Conservation (phyloP, 1,140 invertebrate genomes). For the Eriocheir sinensis region DNA sequence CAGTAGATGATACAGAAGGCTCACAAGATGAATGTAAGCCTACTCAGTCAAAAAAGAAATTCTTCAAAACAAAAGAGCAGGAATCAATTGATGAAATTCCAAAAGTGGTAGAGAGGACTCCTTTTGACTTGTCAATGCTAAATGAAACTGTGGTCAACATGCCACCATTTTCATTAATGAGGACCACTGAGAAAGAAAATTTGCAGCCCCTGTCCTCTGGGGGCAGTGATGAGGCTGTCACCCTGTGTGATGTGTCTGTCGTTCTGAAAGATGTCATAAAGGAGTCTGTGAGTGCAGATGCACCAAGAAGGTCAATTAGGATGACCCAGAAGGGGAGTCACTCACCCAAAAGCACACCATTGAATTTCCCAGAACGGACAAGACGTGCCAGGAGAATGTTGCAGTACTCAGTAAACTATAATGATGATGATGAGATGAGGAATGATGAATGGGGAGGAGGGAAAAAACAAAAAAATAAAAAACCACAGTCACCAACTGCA, state of each 20-base stretch:
- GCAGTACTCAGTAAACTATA: background rate
- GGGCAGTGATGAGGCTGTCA: background rate
- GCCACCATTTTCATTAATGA: slow-evolving; percentile 50
- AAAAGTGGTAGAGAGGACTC: slow-evolving; percentile 51
- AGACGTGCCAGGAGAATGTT: background rate
- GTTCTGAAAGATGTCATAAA: slow-evolving; percentile 69
- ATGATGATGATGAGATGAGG: background rate
- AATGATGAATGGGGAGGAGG: background rate
- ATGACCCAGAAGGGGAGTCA: background rate
- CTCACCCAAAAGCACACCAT: background rate
- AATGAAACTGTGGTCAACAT: slow-evolving; percentile 45
- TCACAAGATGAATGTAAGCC: slow-evolving; percentile 27
- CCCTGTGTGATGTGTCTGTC: slow-evolving; percentile 52
- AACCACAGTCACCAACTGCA: background rate
- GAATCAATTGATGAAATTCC: background rate
- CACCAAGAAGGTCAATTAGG: background rate
- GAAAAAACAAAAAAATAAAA: background rate
- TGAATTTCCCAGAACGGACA: background rate
- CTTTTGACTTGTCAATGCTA: slow-evolving; percentile 66
- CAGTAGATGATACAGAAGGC: background rate
- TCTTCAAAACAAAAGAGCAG: slow-evolving; percentile 39
- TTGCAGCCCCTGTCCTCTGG: slow-evolving; percentile 42
- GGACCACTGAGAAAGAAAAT: slow-evolving; percentile 68
- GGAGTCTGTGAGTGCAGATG: background rate
- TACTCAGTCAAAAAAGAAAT: slow-evolving; percentile 43